phyloP scores from a whole-genome alignment of 2,888 invertebrate genomes.

The Patella depressa region DNA sequence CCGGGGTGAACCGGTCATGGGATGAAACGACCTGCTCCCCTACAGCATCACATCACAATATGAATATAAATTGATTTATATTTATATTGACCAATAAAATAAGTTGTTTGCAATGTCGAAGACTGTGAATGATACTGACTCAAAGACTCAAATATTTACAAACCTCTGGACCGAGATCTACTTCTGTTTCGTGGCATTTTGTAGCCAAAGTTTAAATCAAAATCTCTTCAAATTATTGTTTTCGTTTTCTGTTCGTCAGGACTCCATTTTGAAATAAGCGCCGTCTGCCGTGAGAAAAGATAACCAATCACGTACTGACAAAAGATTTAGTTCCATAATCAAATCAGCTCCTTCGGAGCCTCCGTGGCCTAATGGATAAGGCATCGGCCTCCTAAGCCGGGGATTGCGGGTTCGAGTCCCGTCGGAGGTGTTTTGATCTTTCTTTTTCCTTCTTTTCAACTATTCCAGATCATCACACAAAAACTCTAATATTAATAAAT shows the following conservation, averaged over 20 bases:
- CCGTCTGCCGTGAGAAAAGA: not conserved
- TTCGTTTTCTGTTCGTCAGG: not conserved
- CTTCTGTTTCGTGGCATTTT: constrained; percentile 49
- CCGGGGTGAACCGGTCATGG: too few species aligned
- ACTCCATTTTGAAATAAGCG: not conserved
- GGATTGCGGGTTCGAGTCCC: constrained; percentile 70
- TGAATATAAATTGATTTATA: too few species aligned
- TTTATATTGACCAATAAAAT: too few species aligned
- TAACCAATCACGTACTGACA: not conserved
- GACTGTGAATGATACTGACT: too few species aligned
- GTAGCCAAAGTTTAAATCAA: not conserved
- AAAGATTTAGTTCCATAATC: too few species aligned
- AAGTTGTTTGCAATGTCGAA: too few species aligned
- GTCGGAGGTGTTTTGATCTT: constrained; percentile 56
- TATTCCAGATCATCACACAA: too few species aligned
- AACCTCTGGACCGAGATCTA: constrained; percentile 40
- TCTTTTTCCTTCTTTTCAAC: not conserved
- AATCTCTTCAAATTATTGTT: not conserved
- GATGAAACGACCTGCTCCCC: too few species aligned
- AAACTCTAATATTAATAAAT: too few species aligned
- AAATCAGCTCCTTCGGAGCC: constrained; percentile 29
- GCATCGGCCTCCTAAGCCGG: constrained; percentile 65
- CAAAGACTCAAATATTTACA: not conserved
- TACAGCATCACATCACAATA: too few species aligned
- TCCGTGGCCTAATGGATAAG: constrained; percentile 68